Conservation (phyloP, 2,113 vertebrate genomes). For the Lagopus muta region DNA sequence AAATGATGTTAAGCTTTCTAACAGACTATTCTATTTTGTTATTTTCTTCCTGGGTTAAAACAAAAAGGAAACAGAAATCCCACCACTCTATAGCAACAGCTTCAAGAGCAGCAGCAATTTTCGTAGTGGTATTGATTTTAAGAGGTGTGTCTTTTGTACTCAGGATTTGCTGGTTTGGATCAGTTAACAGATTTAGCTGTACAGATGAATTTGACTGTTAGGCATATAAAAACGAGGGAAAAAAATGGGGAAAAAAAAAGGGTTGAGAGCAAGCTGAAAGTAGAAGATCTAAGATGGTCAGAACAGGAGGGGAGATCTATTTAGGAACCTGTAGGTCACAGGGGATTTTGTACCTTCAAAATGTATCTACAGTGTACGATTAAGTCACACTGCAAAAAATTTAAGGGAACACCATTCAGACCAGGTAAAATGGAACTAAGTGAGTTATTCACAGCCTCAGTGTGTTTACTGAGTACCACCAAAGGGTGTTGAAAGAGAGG, state of each 20-base stretch:
- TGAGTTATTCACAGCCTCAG: background rate
- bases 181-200: background rate
- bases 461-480: rapidly evolving
- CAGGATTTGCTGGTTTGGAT: background rate
- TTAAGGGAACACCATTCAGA: background rate
- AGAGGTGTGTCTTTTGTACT: background rate
- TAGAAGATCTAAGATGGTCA: background rate
- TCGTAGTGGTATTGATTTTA: background rate
- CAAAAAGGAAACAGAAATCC: background rate
- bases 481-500: background rate
- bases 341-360: background rate
- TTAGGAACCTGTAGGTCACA: background rate
- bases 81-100: background rate
- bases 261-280: background rate
- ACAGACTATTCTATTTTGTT: background rate
- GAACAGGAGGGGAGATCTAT: background rate
- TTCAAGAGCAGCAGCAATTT: background rate
- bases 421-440: background rate
- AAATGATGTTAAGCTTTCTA: slow-evolving; percentile 1
- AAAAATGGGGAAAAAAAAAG: background rate
- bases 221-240: background rate
- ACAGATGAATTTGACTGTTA: background rate
- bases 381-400: background rate
- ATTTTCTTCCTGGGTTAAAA: background rate
- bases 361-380: background rate